Conservation (phyloP, 2,113 vertebrate species). For the Psephotus haematonotus region DNA sequence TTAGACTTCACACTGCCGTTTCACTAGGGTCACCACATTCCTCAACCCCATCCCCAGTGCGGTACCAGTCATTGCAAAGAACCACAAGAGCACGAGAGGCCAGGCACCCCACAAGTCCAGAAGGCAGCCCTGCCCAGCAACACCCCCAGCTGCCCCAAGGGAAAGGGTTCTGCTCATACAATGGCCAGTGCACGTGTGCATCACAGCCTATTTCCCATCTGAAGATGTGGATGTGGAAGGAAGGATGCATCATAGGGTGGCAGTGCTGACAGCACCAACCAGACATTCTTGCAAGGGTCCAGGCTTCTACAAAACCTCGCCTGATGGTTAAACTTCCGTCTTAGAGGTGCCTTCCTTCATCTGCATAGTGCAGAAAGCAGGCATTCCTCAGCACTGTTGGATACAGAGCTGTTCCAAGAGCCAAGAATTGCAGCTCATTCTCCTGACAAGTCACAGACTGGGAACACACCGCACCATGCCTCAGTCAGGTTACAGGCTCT, state of each 20-base stretch:
- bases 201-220: not conserved
- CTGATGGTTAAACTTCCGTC: not conserved
- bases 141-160: accelerated
- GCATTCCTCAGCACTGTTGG: not conserved
- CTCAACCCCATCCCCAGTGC: accelerated
- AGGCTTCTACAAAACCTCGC: not conserved
- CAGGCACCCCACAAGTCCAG: accelerated
- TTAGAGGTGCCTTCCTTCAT: not conserved
- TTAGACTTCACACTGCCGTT: not conserved
- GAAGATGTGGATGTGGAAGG: accelerated
- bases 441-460: not conserved
- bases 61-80: accelerated
- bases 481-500: not conserved
- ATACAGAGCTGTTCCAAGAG: not conserved
- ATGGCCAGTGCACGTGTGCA: accelerated
- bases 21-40: accelerated
- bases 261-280: not conserved
- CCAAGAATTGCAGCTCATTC: not conserved
- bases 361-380: not conserved
- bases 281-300: accelerated
- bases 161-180: not conserved
- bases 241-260: accelerated
- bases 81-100: accelerated
- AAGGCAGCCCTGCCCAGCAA: not conserved
- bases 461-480: accelerated